Percentiles rank a stretch among this genome's conserved stretches.
These are phyloP conservation scores for Mustela nigripes DNA, from an alignment of 2,113 vertebrate species.

Conservation along the genomic window DNA sequence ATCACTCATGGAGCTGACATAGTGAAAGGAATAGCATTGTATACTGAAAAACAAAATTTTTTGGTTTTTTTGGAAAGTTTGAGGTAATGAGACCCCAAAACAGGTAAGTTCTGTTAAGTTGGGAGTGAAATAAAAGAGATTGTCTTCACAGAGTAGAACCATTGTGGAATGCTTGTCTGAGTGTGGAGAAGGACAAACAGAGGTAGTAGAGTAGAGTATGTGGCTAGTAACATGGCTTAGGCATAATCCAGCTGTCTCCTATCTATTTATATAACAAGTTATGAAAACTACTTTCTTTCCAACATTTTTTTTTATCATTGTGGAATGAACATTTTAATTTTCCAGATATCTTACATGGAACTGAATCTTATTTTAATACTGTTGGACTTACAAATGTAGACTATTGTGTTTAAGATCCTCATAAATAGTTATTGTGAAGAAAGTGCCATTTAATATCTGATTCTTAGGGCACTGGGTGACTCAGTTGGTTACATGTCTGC, in stretches of 20 bases:
- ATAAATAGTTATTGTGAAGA: background rate
- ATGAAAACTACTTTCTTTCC: background rate
- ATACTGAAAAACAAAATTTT: background rate
- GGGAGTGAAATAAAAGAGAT: background rate
- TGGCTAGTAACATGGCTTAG: background rate
- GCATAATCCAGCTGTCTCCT: fast-evolving
- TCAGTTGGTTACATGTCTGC: background rate
- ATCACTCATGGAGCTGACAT: background rate
- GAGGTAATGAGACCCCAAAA: background rate
- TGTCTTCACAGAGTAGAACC: background rate
- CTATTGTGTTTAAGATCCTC: background rate
- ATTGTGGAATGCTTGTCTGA: background rate
- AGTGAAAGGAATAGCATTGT: background rate
- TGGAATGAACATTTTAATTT: background rate
- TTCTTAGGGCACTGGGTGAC: background rate
- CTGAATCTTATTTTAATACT: background rate
- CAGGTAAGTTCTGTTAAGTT: background rate
- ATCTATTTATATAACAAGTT: background rate
- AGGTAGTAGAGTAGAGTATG: background rate
- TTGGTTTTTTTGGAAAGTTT: background rate
- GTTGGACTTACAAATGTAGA: background rate
- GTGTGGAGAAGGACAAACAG: background rate
- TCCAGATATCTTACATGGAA: background rate
- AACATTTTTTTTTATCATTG: background rate
- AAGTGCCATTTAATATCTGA: background rate